A percentile compares a stretch with the other conserved stretches of the same genome.
phyloP scores from a whole-genome alignment of 2,113 vertebrate genomes.

The Dromaius novaehollandiae region DNA sequence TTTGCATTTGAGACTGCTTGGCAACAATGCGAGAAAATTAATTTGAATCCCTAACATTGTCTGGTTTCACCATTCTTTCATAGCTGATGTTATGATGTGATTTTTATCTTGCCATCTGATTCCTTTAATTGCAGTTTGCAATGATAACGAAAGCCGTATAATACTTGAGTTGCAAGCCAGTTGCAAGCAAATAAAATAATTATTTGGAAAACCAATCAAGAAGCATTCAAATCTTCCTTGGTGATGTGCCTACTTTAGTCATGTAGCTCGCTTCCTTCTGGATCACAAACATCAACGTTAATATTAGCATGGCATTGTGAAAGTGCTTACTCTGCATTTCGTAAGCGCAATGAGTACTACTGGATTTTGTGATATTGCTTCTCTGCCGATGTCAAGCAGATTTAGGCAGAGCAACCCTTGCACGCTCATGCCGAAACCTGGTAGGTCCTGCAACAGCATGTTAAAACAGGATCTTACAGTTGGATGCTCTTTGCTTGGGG shows the following conservation, averaged over 20 bases:
- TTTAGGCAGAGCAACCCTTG: not conserved
- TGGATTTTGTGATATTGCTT: not conserved
- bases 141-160: not conserved
- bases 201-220: constrained; percentile 39
- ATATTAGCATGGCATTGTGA: not conserved
- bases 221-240: constrained; percentile 5
- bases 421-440: not conserved
- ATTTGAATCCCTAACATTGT: not conserved
- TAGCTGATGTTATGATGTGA: not conserved
- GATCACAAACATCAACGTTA: not conserved
- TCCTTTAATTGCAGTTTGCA: constrained; percentile 15
- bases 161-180: not conserved
- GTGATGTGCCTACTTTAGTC: not conserved
- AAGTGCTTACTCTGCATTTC: not conserved
- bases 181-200: constrained; percentile 26
- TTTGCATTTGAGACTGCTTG: not conserved
- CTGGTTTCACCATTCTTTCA: not conserved
- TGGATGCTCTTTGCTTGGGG: not conserved
- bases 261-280: not conserved
- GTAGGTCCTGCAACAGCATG: not conserved
- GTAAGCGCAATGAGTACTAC: not conserved
- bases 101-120: not conserved
- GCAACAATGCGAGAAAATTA: not conserved
- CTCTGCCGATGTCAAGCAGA: not conserved
- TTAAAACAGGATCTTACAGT: constrained; percentile 20